Percentiles rank a stretch among this genome's conserved stretches.
Conservation (phyloP, 2,888 invertebrate species). For the Busseola fusca region DNA sequence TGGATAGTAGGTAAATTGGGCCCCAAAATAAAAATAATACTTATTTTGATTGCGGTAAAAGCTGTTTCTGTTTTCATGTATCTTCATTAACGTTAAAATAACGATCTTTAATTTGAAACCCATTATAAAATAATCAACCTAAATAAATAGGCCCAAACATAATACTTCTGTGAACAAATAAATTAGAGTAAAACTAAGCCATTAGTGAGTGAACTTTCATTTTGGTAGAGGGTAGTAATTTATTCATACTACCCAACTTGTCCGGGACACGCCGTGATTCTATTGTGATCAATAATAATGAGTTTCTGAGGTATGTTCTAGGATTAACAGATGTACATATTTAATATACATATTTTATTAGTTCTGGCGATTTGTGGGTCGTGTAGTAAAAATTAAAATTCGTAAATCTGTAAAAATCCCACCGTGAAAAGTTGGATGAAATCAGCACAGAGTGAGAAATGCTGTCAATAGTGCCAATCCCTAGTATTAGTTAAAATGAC, state of each 20-base stretch:
- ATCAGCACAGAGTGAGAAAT: too few species aligned
- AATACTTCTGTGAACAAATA: constrained; percentile 53
- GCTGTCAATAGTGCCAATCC: too few species aligned
- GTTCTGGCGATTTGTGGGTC: not conserved
- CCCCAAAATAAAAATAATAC: too few species aligned
- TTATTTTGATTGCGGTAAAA: not conserved
- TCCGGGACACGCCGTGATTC: constrained; percentile 57
- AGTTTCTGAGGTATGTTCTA: constrained; percentile 49
- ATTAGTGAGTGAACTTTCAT: constrained; percentile 64
- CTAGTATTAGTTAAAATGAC: too few species aligned
- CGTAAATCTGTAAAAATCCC: too few species aligned
- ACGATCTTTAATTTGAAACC: not conserved
- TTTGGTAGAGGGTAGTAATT: constrained; percentile 64
- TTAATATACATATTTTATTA: constrained; percentile 22
- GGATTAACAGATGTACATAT: constrained; percentile 22
- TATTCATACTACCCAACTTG: constrained; percentile 70
- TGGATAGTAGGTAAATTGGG: not conserved
- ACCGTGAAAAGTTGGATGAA: too few species aligned
- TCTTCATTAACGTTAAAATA: not conserved
- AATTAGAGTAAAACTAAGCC: constrained; percentile 55
- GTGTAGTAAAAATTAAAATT: too few species aligned
- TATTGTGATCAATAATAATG: constrained; percentile 70
- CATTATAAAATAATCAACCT: constrained; percentile 24
- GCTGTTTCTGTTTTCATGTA: not conserved
- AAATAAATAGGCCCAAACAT: constrained; percentile 28